A percentile compares a stretch with the other conserved stretches of the same genome.
These are phyloP conservation scores for Fregata magnificens DNA, from an alignment of 2,113 vertebrate species.

Conservation along the genomic window DNA sequence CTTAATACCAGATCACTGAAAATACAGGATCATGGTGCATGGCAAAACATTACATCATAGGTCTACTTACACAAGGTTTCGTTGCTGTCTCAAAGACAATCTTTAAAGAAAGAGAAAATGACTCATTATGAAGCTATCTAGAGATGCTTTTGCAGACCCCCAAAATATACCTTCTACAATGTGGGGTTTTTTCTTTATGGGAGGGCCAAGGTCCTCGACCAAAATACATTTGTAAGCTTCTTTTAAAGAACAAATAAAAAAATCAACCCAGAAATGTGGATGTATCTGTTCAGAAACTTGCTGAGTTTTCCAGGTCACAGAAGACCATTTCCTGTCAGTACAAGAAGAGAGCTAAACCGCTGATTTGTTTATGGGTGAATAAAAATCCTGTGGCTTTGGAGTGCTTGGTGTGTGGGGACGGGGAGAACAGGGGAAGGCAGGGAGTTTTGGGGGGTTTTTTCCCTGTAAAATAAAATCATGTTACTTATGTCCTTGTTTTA, in stretches of 20 bases:
- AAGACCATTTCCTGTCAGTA: slow-evolving; percentile 7
- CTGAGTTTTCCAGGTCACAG: slow-evolving; percentile 48
- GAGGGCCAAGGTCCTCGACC: accelerated
- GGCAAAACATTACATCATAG: neutral
- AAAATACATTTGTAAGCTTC: neutral
- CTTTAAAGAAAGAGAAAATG: neutral
- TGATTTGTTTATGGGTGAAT: slow-evolving; percentile 35
- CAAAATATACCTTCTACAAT: neutral
- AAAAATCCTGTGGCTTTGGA: slow-evolving; percentile 27
- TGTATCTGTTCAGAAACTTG: neutral
- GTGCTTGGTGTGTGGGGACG: neutral
- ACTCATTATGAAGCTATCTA: neutral
- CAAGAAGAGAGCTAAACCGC: neutral
- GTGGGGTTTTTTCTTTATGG: neutral
- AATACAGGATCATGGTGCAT: neutral
- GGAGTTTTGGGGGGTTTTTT: neutral
- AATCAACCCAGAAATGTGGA: neutral
- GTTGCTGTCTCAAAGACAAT: neutral
- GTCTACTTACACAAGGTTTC: neutral
- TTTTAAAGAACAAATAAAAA: neutral
- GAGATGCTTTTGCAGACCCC: neutral
- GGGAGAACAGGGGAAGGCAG: neutral
- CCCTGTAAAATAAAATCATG: neutral
- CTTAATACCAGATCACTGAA: neutral
- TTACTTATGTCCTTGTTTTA: neutral